Percentiles rank a stretch among this genome's conserved stretches.
Evolutionary conservation across 2,113 vertebrate genomes (phyloP).

Genomic region (Panthera tigris): DNA sequence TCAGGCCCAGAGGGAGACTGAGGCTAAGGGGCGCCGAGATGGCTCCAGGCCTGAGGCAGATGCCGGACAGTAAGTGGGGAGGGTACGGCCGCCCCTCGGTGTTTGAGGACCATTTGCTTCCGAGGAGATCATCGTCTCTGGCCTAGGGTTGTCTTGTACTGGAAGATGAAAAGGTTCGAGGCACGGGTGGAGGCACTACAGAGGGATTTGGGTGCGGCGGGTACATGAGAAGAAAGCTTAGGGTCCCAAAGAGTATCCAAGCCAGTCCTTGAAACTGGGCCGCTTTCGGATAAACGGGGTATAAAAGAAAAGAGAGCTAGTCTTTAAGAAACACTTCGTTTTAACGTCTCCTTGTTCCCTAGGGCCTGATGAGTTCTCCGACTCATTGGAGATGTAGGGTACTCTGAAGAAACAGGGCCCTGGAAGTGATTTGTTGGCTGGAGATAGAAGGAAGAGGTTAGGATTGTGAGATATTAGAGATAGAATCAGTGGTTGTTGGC

Average conservation of each 20-base stretch:
- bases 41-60: background rate
- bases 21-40: background rate
- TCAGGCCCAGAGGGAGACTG: background rate
- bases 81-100: background rate
- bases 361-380: background rate
- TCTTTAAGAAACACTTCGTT: background rate
- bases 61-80: slow-evolving; percentile 1
- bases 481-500: background rate
- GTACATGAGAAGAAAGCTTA: background rate
- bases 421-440: slow-evolving; percentile 12
- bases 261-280: background rate
- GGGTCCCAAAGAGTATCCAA: slow-evolving; percentile 24
- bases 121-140: background rate
- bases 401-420: background rate
- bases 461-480: background rate
- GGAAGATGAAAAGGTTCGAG: slow-evolving; percentile 27
- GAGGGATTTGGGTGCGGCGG: slow-evolving; percentile 2
- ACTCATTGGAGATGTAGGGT: background rate
- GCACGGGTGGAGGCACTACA: background rate
- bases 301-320: slow-evolving; percentile 24
- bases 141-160: slow-evolving; percentile 4
- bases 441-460: background rate
- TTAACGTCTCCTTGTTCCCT: background rate
- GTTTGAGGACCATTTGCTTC: slow-evolving; percentile 35
- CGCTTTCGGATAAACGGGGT: slow-evolving; percentile 16